These are phyloP conservation scores for Leptinotarsa peninsularis DNA, from an alignment of 2,888 invertebrate species.

Conservation along the genomic window DNA sequence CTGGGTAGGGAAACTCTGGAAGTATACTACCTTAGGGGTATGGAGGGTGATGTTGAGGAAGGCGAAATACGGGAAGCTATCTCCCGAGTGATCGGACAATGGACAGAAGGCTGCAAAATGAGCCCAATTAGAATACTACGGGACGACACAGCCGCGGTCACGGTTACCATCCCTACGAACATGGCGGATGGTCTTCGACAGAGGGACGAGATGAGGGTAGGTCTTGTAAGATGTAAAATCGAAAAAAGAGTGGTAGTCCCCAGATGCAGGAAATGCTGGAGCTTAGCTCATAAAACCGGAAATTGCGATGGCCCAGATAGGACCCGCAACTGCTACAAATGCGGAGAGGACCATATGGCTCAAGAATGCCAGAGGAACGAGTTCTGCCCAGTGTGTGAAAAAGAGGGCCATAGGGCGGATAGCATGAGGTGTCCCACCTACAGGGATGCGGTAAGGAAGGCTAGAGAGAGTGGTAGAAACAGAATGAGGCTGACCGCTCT, in stretches of 20 bases:
- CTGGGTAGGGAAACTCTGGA: neutral
- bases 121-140: neutral
- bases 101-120: neutral
- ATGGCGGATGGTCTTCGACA: neutral
- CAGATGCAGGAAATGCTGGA: constrained; percentile 35
- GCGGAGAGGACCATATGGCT: constrained; percentile 24
- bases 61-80: neutral
- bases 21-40: neutral
- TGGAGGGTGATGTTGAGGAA: neutral
- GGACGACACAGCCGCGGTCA: neutral
- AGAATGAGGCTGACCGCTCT: neutral
- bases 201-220: constrained; percentile 14
- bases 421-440: neutral
- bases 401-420: neutral
- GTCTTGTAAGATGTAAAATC: constrained; percentile 27
- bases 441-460: neutral
- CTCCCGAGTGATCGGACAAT: neutral
- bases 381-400: constrained; percentile 7
- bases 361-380: constrained; percentile 17
- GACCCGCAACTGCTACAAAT: constrained; percentile 28
- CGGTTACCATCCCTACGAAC: neutral
- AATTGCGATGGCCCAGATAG: constrained; percentile 30
- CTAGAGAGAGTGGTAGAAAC: neutral
- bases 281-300: constrained; percentile 11
- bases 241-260: neutral